phyloP scores from a whole-genome alignment of 53 echinoderm and acorn worm species.

The Astropecten irregularis region DNA sequence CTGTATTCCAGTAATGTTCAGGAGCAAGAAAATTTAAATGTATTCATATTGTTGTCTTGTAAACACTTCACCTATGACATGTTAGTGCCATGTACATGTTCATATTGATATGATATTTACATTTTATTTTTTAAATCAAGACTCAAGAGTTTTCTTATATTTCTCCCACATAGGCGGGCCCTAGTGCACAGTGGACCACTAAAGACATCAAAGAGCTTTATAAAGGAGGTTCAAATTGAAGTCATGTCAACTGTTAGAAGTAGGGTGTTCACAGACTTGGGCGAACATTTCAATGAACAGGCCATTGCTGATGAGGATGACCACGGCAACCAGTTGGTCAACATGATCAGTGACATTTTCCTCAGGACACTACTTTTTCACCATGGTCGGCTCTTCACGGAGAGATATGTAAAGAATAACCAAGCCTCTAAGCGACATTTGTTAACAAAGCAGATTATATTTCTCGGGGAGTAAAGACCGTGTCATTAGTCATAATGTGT shows the following conservation, averaged over 20 bases:
- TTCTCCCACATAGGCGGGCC: background rate
- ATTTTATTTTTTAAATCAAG: no score
- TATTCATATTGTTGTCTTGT: no score
- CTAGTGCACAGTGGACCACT: no score
- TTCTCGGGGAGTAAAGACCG: constrained; percentile 37
- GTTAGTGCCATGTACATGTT: no score
- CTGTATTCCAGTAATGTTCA: no score
- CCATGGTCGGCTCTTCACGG: constrained; percentile 27
- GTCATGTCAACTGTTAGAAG: no score
- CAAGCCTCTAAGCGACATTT: constrained; percentile 30
- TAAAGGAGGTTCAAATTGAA: background rate
- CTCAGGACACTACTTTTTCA: constrained; percentile 23
- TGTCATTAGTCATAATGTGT: no score
- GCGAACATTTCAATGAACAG: constrained; percentile 41
- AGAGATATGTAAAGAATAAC: constrained; percentile 20
- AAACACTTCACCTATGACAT: no score
- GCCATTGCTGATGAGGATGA: constrained; percentile 22
- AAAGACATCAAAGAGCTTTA: background rate
- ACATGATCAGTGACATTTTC: constrained; percentile 27
- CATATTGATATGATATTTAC: no score
- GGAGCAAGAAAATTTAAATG: no score
- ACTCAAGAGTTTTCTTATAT: background rate
- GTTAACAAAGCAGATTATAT: constrained; percentile 33
- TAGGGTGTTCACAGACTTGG: constrained; percentile 8
- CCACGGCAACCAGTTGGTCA: constrained; percentile 39